Base-by-base conservation (phyloP, 2,888 invertebrate genomes). In the Eilema caniola region DNA sequence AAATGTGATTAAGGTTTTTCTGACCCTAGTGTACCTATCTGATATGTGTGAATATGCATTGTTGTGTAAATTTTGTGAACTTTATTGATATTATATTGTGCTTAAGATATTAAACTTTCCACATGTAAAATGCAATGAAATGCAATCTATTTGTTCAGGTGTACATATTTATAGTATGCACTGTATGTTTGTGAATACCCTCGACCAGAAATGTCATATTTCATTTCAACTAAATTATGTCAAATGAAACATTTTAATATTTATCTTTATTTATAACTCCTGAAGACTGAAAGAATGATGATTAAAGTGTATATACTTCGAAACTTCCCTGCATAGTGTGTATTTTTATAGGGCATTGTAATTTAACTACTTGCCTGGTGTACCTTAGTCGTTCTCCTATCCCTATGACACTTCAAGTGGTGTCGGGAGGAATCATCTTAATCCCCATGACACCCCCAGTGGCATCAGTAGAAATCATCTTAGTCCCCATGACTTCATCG, bases 231-330 rank as follows among this genome's bases (percentile, higher is more conserved):
- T 14, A n/a, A 3, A 28, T 31, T 64, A 23, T 31, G 24, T 62
- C 33, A 10, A 25, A 28, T 33, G 53, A 31, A 31, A 24, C 62
- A 62, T 41, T 24, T 31, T 41, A 14, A 41, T 41, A 28, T 66
- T 73, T 41, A 72, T 67, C 65, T 73, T 66, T 56, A 63, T 67
- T 70, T 61, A 74, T 72, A 73, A 73, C 64, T 80, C 72, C 57
- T 73, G 41, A 81, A 81, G 80, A 81, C 80, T 81, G 80, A 76
- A 74, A 56, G 67, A 63, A 87, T 64, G 67, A 73, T 75, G 70
- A 76, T 76, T 64, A 75, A 74, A 61, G 74, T 81, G 79, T 79
- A 79, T 57, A 41, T 31, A 61, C n/a, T 24, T 53, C 53, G 8
- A 47, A 20, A 20, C 16, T 11, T 7, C 20, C 53, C 47, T 47